Base-by-base conservation (phyloP, 1,140 invertebrate genomes). In the Orius insidiosus region DNA sequence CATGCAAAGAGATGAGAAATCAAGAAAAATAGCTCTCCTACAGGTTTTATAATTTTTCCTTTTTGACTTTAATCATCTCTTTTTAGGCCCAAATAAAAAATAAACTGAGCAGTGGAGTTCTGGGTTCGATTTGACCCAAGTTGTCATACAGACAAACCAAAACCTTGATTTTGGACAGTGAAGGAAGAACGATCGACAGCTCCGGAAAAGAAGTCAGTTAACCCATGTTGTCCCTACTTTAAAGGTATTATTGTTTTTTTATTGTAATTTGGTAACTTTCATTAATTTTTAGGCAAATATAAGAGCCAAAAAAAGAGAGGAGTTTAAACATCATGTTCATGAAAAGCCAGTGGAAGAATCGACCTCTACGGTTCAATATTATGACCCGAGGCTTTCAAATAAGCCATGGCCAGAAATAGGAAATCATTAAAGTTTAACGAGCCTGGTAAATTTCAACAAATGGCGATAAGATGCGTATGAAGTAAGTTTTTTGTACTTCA, bases 371-470 rank as follows among this genome's bases (percentile, higher is more conserved):
- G 65, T 64, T 15, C 70, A 73, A 38, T 85, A 81, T 62, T 89
- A 85, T 64, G 85, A 93, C 64, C 71, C 75, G 24, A 67, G 87
- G 46, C 79, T 96, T 36, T 71, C 76, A 5, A 61, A 67, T 1
- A 82, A 80, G 57, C 66, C 78, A 0, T 76, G 1, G 54, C 70
- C 5, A 61, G 85, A 5, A 68, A 62, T 10, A 81, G 79, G 57
- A 63, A 84, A 37, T 72, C 75, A 1, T 72, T 98, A 46, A 33
- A 86, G 47, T 98, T 98, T 62, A 85, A 95, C 59, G 93, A 98
- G 59, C 88, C 87, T 19, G 95, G 88, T 34, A 94, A 93, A 64
- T 97, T 94, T 64, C 76, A 85, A 56, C 82, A 87, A 59, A 63
- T 90, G 48, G 93, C 0, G 79, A 92, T 52, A 68, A 87, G 47